phyloP scores from a whole-genome alignment of 2,113 vertebrate genomes.

The Lepus timidus region DNA sequence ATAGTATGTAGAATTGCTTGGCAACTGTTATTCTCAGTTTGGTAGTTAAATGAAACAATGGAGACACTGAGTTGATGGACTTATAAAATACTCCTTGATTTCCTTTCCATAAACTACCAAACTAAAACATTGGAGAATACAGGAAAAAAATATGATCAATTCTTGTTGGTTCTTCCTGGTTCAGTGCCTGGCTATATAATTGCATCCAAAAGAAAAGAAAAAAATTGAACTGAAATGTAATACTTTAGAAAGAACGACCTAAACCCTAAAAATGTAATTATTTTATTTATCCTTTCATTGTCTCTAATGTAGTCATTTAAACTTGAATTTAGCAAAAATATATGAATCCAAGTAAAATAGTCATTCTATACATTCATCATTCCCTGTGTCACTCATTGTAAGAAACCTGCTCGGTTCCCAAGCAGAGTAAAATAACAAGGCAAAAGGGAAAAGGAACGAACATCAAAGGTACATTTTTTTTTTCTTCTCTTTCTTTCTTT shows the following conservation, averaged over 20 bases:
- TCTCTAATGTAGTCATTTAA: conserved; percentile 22
- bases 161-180: neutral
- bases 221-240: neutral
- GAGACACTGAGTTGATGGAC: neutral
- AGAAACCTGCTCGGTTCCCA: conserved; percentile 43
- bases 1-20: neutral
- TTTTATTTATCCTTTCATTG: neutral
- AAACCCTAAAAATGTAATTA: neutral
- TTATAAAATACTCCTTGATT: neutral
- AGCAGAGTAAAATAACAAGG: conserved; percentile 55
- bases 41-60: neutral
- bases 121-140: neutral
- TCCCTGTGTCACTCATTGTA: neutral
- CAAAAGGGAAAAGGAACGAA: conserved; percentile 7
- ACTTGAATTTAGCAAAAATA: conserved; percentile 28
- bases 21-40: neutral
- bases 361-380: neutral
- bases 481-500: neutral
- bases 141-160: neutral
- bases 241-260: neutral
- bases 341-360: neutral
- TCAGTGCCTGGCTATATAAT: neutral
- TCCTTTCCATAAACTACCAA: neutral
- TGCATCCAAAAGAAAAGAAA: neutral
- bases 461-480: conserved; percentile 20